A percentile compares a stretch with the other conserved stretches of the same genome.
These are phyloP conservation scores for Etheostoma cragini DNA, from an alignment of 2,113 vertebrate genomes.

Conservation along the genomic window DNA sequence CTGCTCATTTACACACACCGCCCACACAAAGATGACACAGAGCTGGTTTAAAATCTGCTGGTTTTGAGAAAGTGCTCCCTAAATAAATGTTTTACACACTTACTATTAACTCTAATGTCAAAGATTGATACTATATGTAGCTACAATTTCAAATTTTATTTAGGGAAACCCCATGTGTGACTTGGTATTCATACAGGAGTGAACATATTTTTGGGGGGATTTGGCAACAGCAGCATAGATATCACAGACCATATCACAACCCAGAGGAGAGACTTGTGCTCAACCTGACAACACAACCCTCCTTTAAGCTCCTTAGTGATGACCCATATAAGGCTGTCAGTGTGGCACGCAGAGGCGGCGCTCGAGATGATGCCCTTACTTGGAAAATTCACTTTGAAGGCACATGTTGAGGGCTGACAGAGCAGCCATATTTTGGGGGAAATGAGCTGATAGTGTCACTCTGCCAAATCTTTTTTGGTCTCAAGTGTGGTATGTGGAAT, in stretches of 20 bases:
- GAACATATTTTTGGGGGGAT: background rate
- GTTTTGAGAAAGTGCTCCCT: background rate
- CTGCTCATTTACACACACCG: too few species aligned
- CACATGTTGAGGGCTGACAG: constrained; percentile 59
- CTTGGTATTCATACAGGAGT: constrained; percentile 5
- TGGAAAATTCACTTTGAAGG: constrained; percentile 78
- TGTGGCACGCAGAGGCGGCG: constrained; percentile 63
- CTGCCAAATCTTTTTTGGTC: constrained; percentile 59
- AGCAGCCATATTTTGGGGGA: constrained; percentile 43
- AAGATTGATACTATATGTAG: background rate
- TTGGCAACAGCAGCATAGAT: constrained; percentile 37
- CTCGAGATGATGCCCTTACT: constrained; percentile 73
- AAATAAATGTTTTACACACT: background rate
- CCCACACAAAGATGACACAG: too few species aligned
- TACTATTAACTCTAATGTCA: constrained; percentile 4
- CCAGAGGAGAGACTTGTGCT: constrained; percentile 36
- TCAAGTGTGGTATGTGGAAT: constrained; percentile 40
- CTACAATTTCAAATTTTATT: constrained; percentile 8
- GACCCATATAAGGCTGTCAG: constrained; percentile 82
- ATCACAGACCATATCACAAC: constrained; percentile 32
- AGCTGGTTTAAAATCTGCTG: too few species aligned
- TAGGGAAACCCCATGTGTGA: constrained; percentile 1
- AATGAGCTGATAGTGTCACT: constrained; percentile 56
- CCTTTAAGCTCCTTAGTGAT: constrained; percentile 55
- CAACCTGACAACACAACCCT: constrained; percentile 64